These are phyloP conservation scores for Temnothorax ravouxi DNA, from an alignment of 2,888 invertebrate genomes.

Conservation along the genomic window DNA sequence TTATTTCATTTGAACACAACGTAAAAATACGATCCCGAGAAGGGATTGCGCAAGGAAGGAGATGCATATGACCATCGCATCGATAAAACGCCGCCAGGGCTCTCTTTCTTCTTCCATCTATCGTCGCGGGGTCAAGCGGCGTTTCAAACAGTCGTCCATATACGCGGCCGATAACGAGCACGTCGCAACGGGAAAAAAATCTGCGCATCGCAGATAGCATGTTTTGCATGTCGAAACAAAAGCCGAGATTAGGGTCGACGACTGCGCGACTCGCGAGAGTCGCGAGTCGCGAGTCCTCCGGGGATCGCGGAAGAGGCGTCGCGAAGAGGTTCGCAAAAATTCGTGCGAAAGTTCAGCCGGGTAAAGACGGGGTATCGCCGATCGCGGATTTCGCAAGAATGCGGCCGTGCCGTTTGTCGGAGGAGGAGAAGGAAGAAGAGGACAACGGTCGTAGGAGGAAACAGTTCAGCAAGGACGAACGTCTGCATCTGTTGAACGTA, in stretches of 20 bases:
- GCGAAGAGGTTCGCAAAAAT: background rate
- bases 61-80: slow-evolving; percentile 17
- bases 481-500: slow-evolving; percentile 70
- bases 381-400: slow-evolving; percentile 38
- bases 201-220: slow-evolving; percentile 58
- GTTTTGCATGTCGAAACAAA: slow-evolving; percentile 69
- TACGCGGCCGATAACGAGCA: background rate
- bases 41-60: slow-evolving; percentile 28
- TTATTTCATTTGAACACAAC: slow-evolving; percentile 37
- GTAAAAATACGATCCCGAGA: slow-evolving; percentile 24
- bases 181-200: slow-evolving; percentile 56
- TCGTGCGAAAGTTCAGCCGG: slow-evolving; percentile 5
- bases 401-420: slow-evolving; percentile 56
- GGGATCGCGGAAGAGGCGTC: background rate
- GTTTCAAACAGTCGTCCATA: background rate
- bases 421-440: slow-evolving; percentile 40
- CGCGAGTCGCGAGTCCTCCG: background rate
- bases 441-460: slow-evolving; percentile 67
- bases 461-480: slow-evolving; percentile 75
- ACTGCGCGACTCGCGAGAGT: slow-evolving; percentile 17
- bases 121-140: slow-evolving; percentile 37
- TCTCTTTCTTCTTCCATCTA: background rate
- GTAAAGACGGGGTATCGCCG: background rate
- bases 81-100: slow-evolving; percentile 27
- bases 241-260: slow-evolving; percentile 46